These are phyloP conservation scores for Balanococcus diminutus DNA, from an alignment of 2,888 invertebrate genomes.

Conservation along the genomic window DNA sequence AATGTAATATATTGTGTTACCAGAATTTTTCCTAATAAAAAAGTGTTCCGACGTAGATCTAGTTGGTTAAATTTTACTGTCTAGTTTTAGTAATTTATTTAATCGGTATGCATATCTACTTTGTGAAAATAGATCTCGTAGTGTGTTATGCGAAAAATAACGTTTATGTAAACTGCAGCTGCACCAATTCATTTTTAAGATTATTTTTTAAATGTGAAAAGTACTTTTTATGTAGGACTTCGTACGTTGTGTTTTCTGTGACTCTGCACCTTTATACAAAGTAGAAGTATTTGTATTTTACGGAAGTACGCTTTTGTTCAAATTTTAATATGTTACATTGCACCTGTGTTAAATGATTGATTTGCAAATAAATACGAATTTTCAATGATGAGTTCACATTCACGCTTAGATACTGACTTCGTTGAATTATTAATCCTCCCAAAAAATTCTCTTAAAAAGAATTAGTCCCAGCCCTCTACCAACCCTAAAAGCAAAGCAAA, in stretches of 20 bases:
- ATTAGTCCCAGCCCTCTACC: too few species aligned
- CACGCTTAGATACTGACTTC: too few species aligned
- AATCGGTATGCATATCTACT: slow-evolving; percentile 12
- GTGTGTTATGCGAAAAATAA: background rate
- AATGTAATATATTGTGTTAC: background rate
- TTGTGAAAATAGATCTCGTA: slow-evolving; percentile 22
- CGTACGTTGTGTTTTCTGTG: background rate
- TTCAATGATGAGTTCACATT: background rate
- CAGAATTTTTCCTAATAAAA: background rate
- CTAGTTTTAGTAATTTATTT: background rate
- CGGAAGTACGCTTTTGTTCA: background rate
- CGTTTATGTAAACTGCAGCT: background rate
- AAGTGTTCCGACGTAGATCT: background rate
- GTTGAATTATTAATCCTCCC: too few species aligned
- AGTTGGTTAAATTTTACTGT: background rate
- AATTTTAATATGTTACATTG: background rate
- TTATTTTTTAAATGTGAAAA: background rate
- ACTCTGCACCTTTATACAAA: background rate
- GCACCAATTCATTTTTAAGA: slow-evolving; percentile 35
- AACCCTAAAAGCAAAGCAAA: too few species aligned
- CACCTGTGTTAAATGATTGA: slow-evolving; percentile 27
- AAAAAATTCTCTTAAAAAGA: too few species aligned
- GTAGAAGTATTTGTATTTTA: background rate
- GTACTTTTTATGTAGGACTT: background rate
- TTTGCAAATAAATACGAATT: background rate